phyloP scores from a whole-genome alignment of 2,888 invertebrate species.

The Melieria omissa region DNA sequence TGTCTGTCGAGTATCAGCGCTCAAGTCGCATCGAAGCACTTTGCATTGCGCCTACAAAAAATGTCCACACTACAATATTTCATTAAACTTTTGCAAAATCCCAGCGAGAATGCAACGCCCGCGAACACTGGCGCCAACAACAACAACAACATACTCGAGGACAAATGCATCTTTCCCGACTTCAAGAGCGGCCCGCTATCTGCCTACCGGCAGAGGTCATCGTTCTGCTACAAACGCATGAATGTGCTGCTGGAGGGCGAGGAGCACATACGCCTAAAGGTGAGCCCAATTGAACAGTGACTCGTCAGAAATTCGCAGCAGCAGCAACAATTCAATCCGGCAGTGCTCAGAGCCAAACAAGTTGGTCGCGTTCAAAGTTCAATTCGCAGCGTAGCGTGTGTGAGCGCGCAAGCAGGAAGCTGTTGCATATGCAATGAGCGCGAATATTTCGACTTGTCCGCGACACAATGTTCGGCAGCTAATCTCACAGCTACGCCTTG shows the following conservation, averaged over 20 bases:
- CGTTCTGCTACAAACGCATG: constrained; percentile 77
- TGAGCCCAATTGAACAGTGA: constrained; percentile 51
- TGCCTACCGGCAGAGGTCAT: constrained; percentile 72
- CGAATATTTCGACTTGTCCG: too few species aligned
- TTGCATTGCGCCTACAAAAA: neutral
- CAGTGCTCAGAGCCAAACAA: neutral
- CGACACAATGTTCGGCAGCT: too few species aligned
- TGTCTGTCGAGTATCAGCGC: neutral
- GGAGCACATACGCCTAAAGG: constrained; percentile 69
- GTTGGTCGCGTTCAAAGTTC: neutral
- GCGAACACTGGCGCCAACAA: neutral
- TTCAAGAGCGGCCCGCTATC: constrained; percentile 75
- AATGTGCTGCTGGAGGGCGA: constrained; percentile 69
- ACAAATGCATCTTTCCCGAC: constrained; percentile 69
- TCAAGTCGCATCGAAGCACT: neutral
- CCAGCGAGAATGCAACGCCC: constrained; percentile 5
- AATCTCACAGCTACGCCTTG: too few species aligned
- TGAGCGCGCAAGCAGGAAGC: too few species aligned
- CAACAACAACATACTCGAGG: constrained; percentile 45
- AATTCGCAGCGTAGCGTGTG: neutral
- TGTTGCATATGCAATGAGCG: too few species aligned
- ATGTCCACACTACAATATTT: constrained; percentile 18
- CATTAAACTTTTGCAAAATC: constrained; percentile 24
- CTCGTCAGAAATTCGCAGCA: neutral
- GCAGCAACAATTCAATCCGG: neutral